Conservation (phyloP, 2,113 vertebrate species). For the Nothobranchius kuhntae region DNA sequence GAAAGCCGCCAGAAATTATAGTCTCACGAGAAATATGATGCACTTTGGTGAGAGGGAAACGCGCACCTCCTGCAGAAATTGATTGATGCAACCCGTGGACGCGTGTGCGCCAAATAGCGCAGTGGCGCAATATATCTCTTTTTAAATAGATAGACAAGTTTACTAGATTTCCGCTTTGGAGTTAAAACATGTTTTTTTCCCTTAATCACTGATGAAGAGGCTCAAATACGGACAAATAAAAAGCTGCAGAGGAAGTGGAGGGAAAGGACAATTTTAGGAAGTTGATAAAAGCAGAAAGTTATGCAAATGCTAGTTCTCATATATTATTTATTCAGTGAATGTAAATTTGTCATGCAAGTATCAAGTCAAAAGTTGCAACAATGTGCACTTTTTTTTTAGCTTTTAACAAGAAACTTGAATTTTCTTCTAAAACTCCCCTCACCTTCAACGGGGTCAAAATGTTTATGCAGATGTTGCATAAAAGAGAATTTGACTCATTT, state of each 20-base stretch:
- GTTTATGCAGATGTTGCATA: neutral
- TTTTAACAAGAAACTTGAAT: neutral
- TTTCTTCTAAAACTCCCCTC: neutral
- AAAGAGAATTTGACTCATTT: slow-evolving; percentile 25
- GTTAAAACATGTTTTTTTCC: neutral
- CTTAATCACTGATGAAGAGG: too few species aligned
- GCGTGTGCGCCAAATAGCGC: slow-evolving; percentile 31
- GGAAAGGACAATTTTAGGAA: too few species aligned
- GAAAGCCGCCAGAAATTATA: slow-evolving; percentile 36
- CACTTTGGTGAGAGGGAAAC: slow-evolving; percentile 51
- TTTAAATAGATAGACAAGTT: slow-evolving; percentile 6
- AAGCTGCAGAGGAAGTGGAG: too few species aligned
- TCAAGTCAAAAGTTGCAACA: too few species aligned
- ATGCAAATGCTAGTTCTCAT: too few species aligned
- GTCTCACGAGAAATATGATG: slow-evolving; percentile 47
- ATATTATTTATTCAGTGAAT: too few species aligned
- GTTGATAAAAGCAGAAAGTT: too few species aligned
- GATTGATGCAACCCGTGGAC: slow-evolving; percentile 45
- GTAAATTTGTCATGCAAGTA: too few species aligned
- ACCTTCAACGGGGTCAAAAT: slow-evolving; percentile 2
- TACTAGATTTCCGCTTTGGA: neutral
- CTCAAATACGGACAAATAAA: too few species aligned
- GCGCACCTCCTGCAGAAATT: slow-evolving; percentile 49
- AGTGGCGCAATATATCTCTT: slow-evolving; percentile 20
- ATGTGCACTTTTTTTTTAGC: neutral